phyloP scores from a whole-genome alignment of 2,797 vertebrate genomes.

The Limosa lapponica region DNA sequence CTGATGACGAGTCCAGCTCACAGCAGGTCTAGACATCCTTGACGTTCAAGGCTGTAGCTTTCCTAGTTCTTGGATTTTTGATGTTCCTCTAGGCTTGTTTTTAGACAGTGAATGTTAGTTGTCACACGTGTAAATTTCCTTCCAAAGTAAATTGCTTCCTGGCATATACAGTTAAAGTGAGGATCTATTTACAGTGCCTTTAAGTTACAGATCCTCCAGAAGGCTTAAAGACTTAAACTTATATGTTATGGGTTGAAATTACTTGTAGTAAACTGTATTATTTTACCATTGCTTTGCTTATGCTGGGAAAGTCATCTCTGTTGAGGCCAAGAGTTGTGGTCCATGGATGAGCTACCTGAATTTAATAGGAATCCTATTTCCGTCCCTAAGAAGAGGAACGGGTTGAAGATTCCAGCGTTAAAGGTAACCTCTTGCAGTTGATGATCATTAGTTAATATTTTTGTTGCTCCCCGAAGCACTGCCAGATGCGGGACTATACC shows the following conservation, averaged over 20 bases:
- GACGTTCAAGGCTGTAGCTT: neutral
- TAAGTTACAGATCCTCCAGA: neutral
- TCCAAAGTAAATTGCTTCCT: neutral
- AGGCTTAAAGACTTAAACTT: neutral
- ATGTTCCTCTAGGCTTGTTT: neutral
- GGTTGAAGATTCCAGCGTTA: neutral
- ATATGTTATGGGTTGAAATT: neutral
- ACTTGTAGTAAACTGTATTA: neutral
- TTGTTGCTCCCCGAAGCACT: rapidly evolving
- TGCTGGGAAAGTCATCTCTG: neutral
- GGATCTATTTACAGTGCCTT: neutral
- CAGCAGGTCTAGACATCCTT: neutral
- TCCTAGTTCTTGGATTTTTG: neutral
- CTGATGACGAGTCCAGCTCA: neutral
- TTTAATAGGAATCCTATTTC: neutral
- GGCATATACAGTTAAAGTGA: neutral
- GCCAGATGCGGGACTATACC: neutral
- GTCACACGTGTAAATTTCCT: neutral
- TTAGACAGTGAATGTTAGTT: neutral
- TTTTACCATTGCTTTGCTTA: neutral
- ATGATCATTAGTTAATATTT: neutral
- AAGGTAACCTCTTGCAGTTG: neutral
- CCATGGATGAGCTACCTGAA: neutral
- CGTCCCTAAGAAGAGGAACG: neutral
- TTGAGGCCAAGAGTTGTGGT: neutral